phyloP scores from a whole-genome alignment of 2,888 invertebrate genomes.

The Ennomos quercinarius region DNA sequence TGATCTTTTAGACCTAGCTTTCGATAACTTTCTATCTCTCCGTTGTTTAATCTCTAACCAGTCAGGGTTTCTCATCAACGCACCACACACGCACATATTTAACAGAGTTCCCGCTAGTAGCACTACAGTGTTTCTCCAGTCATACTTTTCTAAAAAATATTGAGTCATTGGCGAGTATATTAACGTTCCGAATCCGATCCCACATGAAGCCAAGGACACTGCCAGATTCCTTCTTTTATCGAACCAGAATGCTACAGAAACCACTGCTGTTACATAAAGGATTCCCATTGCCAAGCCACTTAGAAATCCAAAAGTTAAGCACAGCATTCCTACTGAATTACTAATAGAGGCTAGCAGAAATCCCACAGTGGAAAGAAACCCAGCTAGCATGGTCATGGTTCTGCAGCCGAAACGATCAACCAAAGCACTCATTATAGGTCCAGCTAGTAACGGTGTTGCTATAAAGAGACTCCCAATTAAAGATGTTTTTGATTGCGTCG shows the following conservation, averaged over 20 bases:
- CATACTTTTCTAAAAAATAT: conserved; percentile 89
- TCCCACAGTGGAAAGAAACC: conserved; percentile 89
- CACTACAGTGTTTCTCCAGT: conserved; percentile 92
- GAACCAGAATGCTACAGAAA: conserved; percentile 96
- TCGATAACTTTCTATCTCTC: conserved; percentile 73
- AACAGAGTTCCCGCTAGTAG: conserved; percentile 92
- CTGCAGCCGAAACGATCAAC: conserved; percentile 94
- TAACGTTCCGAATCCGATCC: conserved; percentile 95
- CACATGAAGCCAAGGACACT: conserved; percentile 94
- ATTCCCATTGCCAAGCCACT: conserved; percentile 93
- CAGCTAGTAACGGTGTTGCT: conserved; percentile 93
- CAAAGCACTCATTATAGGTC: conserved; percentile 93
- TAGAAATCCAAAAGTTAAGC: conserved; percentile 93
- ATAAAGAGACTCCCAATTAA: conserved; percentile 96
- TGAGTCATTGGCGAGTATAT: conserved; percentile 94
- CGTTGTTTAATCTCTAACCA: conserved; percentile 89
- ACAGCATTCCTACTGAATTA: conserved; percentile 90
- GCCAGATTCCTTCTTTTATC: conserved; percentile 94
- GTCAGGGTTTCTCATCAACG: conserved; percentile 94
- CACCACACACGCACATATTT: conserved; percentile 94
- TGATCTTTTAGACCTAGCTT: conserved; percentile 68
- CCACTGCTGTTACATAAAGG: conserved; percentile 95
- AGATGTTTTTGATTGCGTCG: conserved; percentile 93
- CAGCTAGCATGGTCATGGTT: conserved; percentile 90
- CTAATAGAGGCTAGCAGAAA: conserved; percentile 90